These are phyloP conservation scores for Halichoerus grypus DNA, from an alignment of 2,113 vertebrate genomes.

Conservation along the genomic window DNA sequence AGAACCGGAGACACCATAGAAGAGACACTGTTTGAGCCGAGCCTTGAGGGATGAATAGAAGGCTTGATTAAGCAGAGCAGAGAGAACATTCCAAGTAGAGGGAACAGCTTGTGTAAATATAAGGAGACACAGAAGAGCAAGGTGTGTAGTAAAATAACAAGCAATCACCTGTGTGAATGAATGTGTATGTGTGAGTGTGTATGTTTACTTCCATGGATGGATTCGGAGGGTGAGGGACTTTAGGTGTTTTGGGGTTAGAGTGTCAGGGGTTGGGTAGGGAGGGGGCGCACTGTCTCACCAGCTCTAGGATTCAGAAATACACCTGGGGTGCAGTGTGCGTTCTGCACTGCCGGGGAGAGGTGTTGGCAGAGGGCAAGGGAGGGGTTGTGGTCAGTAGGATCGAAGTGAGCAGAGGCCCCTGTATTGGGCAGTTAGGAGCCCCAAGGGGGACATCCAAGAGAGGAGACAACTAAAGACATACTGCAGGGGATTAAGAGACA, in stretches of 20 bases:
- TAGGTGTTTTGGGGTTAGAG: background rate
- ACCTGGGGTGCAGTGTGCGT: background rate
- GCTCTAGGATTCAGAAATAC: background rate
- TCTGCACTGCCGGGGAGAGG: too few species aligned
- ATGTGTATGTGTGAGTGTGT: background rate
- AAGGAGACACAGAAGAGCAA: too few species aligned
- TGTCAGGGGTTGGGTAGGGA: rapidly evolving
- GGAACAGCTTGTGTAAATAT: too few species aligned
- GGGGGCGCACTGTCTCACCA: rapidly evolving
- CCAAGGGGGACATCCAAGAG: background rate
- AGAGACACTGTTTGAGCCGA: background rate
- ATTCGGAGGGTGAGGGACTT: too few species aligned
- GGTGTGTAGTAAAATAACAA: background rate
- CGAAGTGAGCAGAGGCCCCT: background rate
- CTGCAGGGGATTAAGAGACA: too few species aligned
- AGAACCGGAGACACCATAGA: background rate
- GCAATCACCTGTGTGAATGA: background rate
- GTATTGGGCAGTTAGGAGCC: background rate
- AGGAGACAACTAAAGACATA: background rate
- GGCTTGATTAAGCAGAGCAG: background rate
- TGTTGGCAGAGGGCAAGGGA: background rate
- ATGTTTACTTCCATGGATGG: background rate
- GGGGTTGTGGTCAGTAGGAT: background rate
- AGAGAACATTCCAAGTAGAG: background rate
- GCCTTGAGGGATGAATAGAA: background rate